Base-by-base conservation (phyloP, 2,113 vertebrate genomes). In the Ptilonorhynchus violaceus region DNA sequence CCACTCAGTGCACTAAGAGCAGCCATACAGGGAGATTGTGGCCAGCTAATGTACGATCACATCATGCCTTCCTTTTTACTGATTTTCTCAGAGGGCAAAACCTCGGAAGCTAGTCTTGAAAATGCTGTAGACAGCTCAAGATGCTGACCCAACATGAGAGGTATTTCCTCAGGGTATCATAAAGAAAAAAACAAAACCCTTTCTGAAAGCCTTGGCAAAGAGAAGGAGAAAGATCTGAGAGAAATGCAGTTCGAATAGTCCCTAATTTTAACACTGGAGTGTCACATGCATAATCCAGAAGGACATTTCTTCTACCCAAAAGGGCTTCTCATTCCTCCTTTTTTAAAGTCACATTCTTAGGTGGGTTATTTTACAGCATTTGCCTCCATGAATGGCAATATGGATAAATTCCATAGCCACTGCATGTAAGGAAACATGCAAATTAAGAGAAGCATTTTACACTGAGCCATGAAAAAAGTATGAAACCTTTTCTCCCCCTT, bases 121-220 rank as follows among this genome's bases (percentile, higher is more conserved):
- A 91, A 91, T 67, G 56, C 44, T 91, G 76, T 59, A 81, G 89
- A 93, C 94, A 84, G 89, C 89, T 95, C 91, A 97, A 95, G 94
- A 95, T 95, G 80, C 93, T 95, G 94, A 96, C 91, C 77, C 83
- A 93, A 92, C 20, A 78, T 81, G 86, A 96, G 93, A 96, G 91
- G 60, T 81, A 56, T 93, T 93, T 96, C 95, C 91, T 96, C 20
- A 75, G 91, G 91, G 39, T 75, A 89, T 78, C 62, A 41, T 56
- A 75, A 89, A 87, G 28, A 41, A 74, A 91, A 93, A 93, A 91
- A 84, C 16, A 47, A 91, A 72, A 59, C 47, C 55, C 13, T 44
- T 21, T 70, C 73, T 81, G 89, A 86, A 93, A 91, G 55, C 47
- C 56, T 83, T 56, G 60, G 68, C 76, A 81, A 84, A 75, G 80